These are phyloP conservation scores for Amphiura filiformis DNA, from an alignment of 35 echinoderm and acorn worm genomes.

Conservation along the genomic window DNA sequence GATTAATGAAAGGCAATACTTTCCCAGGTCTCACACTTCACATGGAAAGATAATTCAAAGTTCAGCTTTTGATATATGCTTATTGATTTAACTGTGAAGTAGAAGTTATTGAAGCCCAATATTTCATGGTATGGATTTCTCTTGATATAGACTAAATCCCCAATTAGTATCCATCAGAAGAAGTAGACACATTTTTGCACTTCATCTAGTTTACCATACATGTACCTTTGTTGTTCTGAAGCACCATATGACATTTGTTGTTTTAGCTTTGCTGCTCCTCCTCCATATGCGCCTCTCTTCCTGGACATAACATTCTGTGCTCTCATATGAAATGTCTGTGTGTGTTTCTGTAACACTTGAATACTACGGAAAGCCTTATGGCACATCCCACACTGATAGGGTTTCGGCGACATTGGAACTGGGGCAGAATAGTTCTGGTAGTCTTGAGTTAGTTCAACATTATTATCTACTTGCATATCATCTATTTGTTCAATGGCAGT, in stretches of 20 bases:
- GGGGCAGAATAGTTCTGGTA: not conserved
- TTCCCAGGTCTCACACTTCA: too few species aligned
- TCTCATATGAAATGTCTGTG: constrained; percentile 4
- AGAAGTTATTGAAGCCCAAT: too few species aligned
- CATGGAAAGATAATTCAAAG: too few species aligned
- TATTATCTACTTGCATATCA: not conserved
- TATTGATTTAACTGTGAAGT: too few species aligned
- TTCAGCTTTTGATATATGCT: too few species aligned
- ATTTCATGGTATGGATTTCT: too few species aligned
- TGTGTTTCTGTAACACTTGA: not conserved
- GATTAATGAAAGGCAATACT: too few species aligned
- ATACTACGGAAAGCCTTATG: not conserved
- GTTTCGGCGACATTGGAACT: not conserved
- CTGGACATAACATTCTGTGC: not conserved
- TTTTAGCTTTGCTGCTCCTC: not conserved
- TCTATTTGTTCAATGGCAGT: not conserved
- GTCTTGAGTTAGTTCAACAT: not conserved
- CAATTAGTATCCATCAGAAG: too few species aligned
- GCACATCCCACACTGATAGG: not conserved
- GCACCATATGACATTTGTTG: not conserved
- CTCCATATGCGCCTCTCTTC: not conserved
- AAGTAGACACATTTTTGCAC: too few species aligned
- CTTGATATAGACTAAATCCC: too few species aligned
- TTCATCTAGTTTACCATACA: not conserved
- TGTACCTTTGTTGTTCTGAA: not conserved